Conservation (phyloP, 2,888 invertebrate species). For the Hyles lineata region DNA sequence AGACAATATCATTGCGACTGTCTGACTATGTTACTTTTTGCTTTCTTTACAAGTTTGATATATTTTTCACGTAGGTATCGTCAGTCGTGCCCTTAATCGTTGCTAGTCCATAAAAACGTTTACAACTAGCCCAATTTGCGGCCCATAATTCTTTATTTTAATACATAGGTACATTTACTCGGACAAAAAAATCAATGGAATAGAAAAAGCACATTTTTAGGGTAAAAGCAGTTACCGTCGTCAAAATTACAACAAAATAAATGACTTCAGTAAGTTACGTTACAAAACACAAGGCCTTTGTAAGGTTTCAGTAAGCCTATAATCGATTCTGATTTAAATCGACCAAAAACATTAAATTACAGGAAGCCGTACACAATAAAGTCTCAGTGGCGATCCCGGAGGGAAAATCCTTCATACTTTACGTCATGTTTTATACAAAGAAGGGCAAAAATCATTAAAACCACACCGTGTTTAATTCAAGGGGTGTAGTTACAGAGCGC, state of each 20-base stretch:
- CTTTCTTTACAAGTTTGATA: too few relatives aligned
- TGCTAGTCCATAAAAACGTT: too few relatives aligned
- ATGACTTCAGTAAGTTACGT: slow-evolving; percentile 4
- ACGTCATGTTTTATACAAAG: slow-evolving; percentile 32
- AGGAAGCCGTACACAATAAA: slow-evolving; percentile 27
- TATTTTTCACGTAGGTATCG: too few relatives aligned
- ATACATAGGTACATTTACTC: neutral
- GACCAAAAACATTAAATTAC: slow-evolving; percentile 31
- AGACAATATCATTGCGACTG: neutral
- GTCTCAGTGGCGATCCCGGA: slow-evolving; percentile 25
- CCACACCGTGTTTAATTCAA: slow-evolving; percentile 51
- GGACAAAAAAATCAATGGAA: neutral
- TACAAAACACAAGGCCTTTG: slow-evolving; percentile 20
- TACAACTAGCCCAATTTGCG: neutral
- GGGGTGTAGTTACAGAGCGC: slow-evolving; percentile 45
- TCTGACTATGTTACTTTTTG: neutral
- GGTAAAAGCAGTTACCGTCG: slow-evolving; percentile 11
- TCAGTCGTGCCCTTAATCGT: too few relatives aligned
- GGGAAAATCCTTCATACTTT: slow-evolving; percentile 31
- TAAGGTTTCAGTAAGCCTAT: slow-evolving; percentile 18
- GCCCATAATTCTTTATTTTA: neutral
- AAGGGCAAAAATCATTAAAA: slow-evolving; percentile 41
- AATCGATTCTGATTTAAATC: slow-evolving; percentile 27
- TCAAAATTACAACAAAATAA: slow-evolving; percentile 21
- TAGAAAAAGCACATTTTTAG: neutral